phyloP scores from a whole-genome alignment of 37 sponge, comb jelly and placozoan genomes.

The Amphimedon queenslandica region DNA sequence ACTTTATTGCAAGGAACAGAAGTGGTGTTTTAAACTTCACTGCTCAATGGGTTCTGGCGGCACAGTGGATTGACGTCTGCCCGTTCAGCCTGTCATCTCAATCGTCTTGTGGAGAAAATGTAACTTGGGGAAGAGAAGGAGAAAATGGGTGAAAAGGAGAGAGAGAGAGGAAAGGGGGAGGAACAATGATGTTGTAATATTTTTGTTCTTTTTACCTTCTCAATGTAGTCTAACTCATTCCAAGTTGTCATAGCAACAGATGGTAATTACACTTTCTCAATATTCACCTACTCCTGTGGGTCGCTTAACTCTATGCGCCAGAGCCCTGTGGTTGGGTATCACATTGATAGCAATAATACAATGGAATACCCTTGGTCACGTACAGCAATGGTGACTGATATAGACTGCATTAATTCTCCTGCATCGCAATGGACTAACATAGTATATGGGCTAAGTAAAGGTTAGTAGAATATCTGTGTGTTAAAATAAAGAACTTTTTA shows the following conservation, averaged over 20 bases:
- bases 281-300: neutral
- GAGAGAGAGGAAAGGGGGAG: neutral
- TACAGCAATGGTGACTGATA: neutral
- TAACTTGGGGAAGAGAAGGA: no score
- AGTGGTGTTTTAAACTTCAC: neutral
- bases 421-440: neutral
- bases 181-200: neutral
- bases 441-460: neutral
- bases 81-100: no score
- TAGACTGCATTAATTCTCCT: neutral
- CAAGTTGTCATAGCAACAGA: constrained; percentile 7
- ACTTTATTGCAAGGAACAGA: neutral
- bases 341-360: no score
- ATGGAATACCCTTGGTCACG: neutral
- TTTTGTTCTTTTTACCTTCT: neutral
- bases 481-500: no score
- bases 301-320: neutral
- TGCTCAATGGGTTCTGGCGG: neutral
- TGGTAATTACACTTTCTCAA: neutral
- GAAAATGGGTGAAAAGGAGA: no score
- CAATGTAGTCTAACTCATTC: neutral
- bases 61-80: constrained; percentile 3
- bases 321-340: neutral
- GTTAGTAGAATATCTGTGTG: neutral
- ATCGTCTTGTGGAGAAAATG: no score